A percentile compares a stretch with the other conserved stretches of the same genome.
phyloP scores from a whole-genome alignment of 2,888 invertebrate species.

The Apotomis betuletana region DNA sequence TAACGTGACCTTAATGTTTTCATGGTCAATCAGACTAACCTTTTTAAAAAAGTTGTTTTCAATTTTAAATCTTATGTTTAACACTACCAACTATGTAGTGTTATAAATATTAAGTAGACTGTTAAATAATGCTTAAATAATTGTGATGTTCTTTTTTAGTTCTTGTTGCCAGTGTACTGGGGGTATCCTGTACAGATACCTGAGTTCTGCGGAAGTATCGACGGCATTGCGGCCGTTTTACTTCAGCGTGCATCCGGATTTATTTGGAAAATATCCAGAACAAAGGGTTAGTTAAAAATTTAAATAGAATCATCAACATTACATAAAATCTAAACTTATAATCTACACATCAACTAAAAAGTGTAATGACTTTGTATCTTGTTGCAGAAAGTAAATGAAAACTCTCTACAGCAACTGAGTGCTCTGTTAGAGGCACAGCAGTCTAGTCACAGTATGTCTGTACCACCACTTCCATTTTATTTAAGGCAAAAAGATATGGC shows the following conservation, averaged over 20 bases:
- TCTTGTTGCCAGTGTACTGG: constrained; percentile 57
- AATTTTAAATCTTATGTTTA: background rate
- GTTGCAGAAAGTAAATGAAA: constrained; percentile 92
- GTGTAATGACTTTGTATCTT: constrained; percentile 39
- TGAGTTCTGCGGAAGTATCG: constrained; percentile 92
- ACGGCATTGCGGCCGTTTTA: constrained; percentile 96
- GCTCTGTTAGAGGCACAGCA: constrained; percentile 92
- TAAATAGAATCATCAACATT: constrained; percentile 25
- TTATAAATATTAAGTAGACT: too few species aligned
- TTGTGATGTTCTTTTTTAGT: constrained; percentile 13
- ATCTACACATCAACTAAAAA: background rate
- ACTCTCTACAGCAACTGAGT: constrained; percentile 94
- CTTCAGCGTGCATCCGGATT: constrained; percentile 97
- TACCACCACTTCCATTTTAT: constrained; percentile 90
- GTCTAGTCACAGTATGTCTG: constrained; percentile 83
- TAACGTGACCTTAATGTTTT: background rate
- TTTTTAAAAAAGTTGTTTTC: constrained; percentile 11
- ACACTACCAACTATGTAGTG: background rate
- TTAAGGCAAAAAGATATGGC: constrained; percentile 86
- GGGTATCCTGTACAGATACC: constrained; percentile 65
- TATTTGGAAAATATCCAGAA: constrained; percentile 95
- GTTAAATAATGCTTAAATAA: background rate
- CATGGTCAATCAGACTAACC: background rate
- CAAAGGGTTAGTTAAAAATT: constrained; percentile 86
- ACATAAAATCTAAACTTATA: background rate